Evolutionary conservation across 2,113 vertebrate species (phyloP), one percentile per base, ranked within the genome.

Genomic region (Nannobrachium achirus): DNA sequence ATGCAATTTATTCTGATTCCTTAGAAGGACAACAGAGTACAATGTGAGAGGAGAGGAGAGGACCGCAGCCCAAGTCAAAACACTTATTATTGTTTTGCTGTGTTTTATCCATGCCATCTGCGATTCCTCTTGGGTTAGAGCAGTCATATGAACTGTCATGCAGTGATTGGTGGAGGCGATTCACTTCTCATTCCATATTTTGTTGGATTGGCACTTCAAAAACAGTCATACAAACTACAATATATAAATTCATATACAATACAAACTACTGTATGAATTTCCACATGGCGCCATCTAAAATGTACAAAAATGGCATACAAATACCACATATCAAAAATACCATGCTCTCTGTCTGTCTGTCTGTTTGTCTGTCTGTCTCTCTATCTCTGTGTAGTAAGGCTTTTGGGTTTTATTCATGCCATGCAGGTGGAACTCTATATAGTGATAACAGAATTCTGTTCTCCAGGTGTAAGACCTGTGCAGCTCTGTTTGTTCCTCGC

Each of bases 331-430:
- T 73, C 1, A 33, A 33, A 33, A 33, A 33, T 33, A 33, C 3
- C 25, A 33, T 33, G 25, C 25, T 33, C 25, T 33, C 3, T 33
- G 25, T 33, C 25, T 33, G 25, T 33, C 1, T 33, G 25, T 33
- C 25, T 5, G 25, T 33, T 4, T 4, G 11, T 55, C 48, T 42
- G n/a, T 16, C 15, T 7, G 3, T 45, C 57, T 25, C 18, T 44
- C 56, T 42, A 38, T 15, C 38, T 20, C n/a, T 5, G 70, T 38
- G 33, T 1, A 44, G 41, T 92, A 91, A 91, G 89, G 91, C 89
- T 90, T 90, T 56, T 56, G 86, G 88, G 91, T 82, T 76, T 91
- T 53, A 70, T 73, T 66, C 41, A 61, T 68, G 70, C 60, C 68
- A 77, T 80, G 71, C 75, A 53, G 49, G 70, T 64, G 70, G 56